Percentiles rank a stretch among this genome's conserved stretches.
Evolutionary conservation across 1,140 invertebrate genomes (phyloP).

Genomic region (Ceratina australensis): DNA sequence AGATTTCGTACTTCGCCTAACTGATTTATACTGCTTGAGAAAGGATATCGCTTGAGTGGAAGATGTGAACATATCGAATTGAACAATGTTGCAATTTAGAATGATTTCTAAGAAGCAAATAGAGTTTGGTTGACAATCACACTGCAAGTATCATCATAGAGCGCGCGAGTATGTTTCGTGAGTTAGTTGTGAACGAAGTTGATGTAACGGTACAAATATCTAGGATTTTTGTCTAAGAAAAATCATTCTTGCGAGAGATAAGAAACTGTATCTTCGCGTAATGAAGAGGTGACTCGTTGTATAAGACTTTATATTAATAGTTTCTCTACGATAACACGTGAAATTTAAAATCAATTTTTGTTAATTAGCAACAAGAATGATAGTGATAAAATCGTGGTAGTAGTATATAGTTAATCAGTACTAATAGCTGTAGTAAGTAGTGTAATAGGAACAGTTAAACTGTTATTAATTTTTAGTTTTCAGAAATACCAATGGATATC

Average conservation of each 20-base stretch:
- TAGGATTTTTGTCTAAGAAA: background rate
- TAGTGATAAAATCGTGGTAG: background rate
- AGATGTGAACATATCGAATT: slow-evolving; percentile 11
- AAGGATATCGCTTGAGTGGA: background rate
- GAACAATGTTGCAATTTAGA: background rate
- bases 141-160: background rate
- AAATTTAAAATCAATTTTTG: slow-evolving; percentile 53
- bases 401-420: slow-evolving; percentile 12
- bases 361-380: slow-evolving; percentile 50
- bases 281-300: slow-evolving; percentile 11
- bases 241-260: background rate
- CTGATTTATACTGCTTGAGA: background rate
- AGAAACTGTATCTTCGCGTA: slow-evolving; percentile 8
- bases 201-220: background rate
- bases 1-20: slow-evolving; percentile 51
- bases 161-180: background rate
- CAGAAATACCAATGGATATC: slow-evolving; percentile 13
- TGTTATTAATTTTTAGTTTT: slow-evolving; percentile 5
- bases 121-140: background rate
- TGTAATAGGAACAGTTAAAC: slow-evolving; percentile 2
- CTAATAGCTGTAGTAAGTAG: slow-evolving; percentile 3
- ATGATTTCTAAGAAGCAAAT: background rate
- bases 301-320: slow-evolving; percentile 21
- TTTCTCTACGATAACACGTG: background rate
- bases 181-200: background rate